Evolutionary conservation across 2,888 invertebrate genomes (phyloP).

Genomic region (Oscheius sp.): DNA sequence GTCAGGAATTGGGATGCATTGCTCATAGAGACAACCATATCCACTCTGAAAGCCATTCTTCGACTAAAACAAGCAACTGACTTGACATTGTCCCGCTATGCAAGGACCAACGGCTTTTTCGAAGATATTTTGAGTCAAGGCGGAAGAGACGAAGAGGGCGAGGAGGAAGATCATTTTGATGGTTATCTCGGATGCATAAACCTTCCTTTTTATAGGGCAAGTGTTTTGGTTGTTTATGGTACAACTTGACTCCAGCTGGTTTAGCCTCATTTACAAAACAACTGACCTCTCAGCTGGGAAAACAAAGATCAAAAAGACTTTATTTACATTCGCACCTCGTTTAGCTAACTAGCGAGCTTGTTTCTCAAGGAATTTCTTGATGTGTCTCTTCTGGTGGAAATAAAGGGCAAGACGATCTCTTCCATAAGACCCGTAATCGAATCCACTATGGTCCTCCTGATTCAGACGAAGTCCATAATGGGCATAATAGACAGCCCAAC

Average conservation of each 20-base stretch:
- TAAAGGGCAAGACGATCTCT: not conserved
- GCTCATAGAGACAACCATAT: not conserved
- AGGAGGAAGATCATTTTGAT: not conserved
- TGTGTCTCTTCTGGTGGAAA: not conserved
- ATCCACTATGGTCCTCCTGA: not conserved
- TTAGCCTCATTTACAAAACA: no score
- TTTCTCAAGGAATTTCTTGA: not conserved
- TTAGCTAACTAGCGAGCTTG: no score
- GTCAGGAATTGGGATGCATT: not conserved
- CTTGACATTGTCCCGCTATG: not conserved
- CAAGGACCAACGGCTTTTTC: not conserved
- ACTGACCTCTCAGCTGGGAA: not conserved
- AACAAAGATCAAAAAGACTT: not conserved
- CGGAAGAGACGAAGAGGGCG: not conserved
- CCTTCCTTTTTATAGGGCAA: no score
- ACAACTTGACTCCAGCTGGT: no score
- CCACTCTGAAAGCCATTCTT: not conserved
- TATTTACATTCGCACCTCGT: not conserved
- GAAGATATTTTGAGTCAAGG: not conserved
- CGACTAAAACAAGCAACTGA: not conserved
- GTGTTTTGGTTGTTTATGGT: no score
- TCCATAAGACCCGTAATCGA: not conserved
- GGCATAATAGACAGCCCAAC: not conserved
- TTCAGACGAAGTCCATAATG: not conserved
- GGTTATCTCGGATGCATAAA: no score